Evolutionary conservation across 2,113 vertebrate genomes (phyloP).

Genomic region (Athene cunicularia): DNA sequence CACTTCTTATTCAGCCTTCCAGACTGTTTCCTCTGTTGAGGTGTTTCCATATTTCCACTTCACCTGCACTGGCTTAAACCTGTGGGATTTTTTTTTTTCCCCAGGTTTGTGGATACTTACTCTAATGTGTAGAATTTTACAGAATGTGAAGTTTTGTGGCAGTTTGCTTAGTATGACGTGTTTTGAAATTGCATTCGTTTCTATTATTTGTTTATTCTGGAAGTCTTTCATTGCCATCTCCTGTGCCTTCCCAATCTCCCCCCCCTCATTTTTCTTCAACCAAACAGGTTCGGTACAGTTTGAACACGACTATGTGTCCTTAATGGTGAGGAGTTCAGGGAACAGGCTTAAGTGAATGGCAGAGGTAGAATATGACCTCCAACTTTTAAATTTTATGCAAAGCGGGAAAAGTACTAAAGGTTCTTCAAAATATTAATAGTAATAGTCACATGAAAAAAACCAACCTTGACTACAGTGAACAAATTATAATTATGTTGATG

Average conservation of each 20-base stretch:
- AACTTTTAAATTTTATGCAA: not conserved
- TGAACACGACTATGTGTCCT: not conserved
- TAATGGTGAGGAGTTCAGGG: not conserved
- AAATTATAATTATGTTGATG: not conserved
- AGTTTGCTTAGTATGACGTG: not conserved
- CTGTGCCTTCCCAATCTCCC: not conserved
- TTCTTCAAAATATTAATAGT: not conserved
- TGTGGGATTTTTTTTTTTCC: not conserved
- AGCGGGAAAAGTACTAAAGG: not conserved
- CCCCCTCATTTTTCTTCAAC: not conserved
- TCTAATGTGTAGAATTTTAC: not conserved
- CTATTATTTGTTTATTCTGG: not conserved
- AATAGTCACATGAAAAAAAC: not conserved
- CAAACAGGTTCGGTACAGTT: not conserved
- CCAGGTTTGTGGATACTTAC: not conserved
- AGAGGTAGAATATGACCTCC: not conserved
- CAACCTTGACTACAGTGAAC: not conserved
- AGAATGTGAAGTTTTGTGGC: not conserved
- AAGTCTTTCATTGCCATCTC: not conserved
- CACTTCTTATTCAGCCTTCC: not conserved
- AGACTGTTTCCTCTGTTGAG: not conserved
- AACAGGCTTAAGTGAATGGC: not conserved
- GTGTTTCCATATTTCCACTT: not conserved
- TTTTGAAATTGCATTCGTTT: not conserved
- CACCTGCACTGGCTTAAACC: not conserved